Evolutionary conservation across 2,888 invertebrate genomes (phyloP), one percentile per base, ranked within the genome.

Genomic region (Frankliniella intonsa): DNA sequence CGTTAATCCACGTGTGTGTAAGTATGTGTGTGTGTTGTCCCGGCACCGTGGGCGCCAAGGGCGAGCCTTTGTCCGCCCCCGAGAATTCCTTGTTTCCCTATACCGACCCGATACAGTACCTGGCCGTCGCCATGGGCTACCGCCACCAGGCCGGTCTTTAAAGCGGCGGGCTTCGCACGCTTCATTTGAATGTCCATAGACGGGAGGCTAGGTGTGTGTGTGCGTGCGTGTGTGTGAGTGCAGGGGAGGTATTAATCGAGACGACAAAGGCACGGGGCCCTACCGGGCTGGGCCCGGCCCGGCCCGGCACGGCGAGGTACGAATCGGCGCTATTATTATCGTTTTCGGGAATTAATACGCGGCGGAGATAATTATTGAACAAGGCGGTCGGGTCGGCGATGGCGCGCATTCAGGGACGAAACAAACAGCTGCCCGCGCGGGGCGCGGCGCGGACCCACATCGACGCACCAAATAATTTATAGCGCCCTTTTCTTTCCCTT

Each of bases 401-500:
- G 55, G 62, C 62, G 14, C 55, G 55, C 17, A 19, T 62, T 62
- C 62, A 17, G 62, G 38, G 55, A 22, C 69, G 69, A 25, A 38
- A 22, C 22, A 22, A 22, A 69, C 69, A 76, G 25, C 22, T 62
- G 69, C 38, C 38, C 38, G 38, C 3, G 38, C 38, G 3, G 38
- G 38, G 38, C 38, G 3, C 69, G 22, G 25, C 25, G 69, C 25
- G 69, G 69, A 55, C 55, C 55, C 14, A 17, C 55, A 55, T 55
- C 55, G 55, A 55, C 55, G 38, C 38, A 38, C 38, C 38, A 38
- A 62, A 62, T 62, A 62, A 62, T 62, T 62, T 62, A 62, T 17
- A 62, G 55, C 76, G 49, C 25, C 81, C 81, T 25, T 50, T 76
- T 69, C 50, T 76, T 50, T 81, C 50, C 49, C 62, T 9, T 79